phyloP scores from a whole-genome alignment of 2,888 invertebrate genomes.

The Antitype chi region DNA sequence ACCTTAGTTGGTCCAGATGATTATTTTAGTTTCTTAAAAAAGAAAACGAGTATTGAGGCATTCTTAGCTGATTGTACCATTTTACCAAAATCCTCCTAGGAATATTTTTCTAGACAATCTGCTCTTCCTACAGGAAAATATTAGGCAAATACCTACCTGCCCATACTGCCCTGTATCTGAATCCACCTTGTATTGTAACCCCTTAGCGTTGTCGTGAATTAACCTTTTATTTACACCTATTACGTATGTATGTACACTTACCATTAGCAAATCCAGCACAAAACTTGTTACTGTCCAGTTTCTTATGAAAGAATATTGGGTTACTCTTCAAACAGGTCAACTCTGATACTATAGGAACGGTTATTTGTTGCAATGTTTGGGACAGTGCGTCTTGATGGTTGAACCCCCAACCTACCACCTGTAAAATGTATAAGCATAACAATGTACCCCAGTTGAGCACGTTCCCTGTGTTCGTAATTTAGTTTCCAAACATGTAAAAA shows the following conservation, averaged over 20 bases:
- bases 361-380: slow-evolving; percentile 67
- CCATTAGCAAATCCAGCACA: slow-evolving; percentile 77
- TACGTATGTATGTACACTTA: slow-evolving; percentile 39
- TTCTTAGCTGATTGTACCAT: no score
- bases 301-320: slow-evolving; percentile 69
- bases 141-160: no score
- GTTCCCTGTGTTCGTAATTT: background rate
- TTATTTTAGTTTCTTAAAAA: no score
- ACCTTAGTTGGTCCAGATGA: no score
- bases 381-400: slow-evolving; percentile 72
- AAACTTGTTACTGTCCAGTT: slow-evolving; percentile 71
- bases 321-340: slow-evolving; percentile 74
- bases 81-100: no score
- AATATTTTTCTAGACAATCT: no score
- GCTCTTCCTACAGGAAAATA: no score
- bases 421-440: background rate
- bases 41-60: no score
- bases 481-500: background rate
- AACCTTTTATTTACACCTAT: background rate
- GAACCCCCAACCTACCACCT: slow-evolving; percentile 83
- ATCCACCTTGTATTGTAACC: no score
- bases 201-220: no score
- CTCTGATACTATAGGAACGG: slow-evolving; percentile 75
- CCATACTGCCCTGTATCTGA: no score
- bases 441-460: background rate